These are phyloP conservation scores for Euwallacea similis DNA, from an alignment of 1,140 invertebrate genomes.

Conservation along the genomic window DNA sequence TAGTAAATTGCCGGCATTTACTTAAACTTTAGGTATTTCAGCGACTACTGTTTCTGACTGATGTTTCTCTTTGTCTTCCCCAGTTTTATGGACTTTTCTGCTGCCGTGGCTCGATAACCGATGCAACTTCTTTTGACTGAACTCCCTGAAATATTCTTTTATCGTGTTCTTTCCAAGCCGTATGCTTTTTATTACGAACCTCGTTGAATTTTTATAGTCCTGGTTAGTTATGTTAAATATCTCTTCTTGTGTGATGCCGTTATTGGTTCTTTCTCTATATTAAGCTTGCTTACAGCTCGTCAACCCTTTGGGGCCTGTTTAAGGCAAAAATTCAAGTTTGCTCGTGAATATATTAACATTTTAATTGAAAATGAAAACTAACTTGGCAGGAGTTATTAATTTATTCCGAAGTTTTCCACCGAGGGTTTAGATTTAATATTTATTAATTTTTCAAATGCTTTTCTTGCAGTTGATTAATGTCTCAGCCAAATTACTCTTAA, in stretches of 20 bases:
- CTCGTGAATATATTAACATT: slow-evolving; percentile 30
- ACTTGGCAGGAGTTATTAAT: slow-evolving; percentile 26
- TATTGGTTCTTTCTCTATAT: too few species aligned
- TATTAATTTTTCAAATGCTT: slow-evolving; percentile 25
- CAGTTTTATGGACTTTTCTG: slow-evolving; percentile 44
- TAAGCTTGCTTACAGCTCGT: background rate
- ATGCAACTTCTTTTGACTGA: slow-evolving; percentile 29
- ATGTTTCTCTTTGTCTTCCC: slow-evolving; percentile 48
- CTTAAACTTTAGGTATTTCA: slow-evolving; percentile 47
- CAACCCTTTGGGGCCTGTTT: slow-evolving; percentile 20
- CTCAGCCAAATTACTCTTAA: too few species aligned
- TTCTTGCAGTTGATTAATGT: background rate
- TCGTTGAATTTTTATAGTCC: slow-evolving; percentile 4
- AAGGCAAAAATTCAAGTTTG: slow-evolving; percentile 29
- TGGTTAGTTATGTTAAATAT: background rate
- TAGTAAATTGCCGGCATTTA: slow-evolving; percentile 47
- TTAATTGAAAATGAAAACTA: slow-evolving; percentile 32
- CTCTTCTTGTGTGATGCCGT: too few species aligned
- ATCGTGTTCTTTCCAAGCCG: slow-evolving; percentile 35
- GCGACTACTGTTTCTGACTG: slow-evolving; percentile 47
- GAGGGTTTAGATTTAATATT: slow-evolving; percentile 26
- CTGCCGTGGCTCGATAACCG: slow-evolving; percentile 43
- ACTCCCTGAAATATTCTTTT: slow-evolving; percentile 33
- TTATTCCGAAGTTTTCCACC: slow-evolving; percentile 25
- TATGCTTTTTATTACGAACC: slow-evolving; percentile 27